phyloP scores from a whole-genome alignment of 1,140 invertebrate genomes.

The Heterodera schachtii region DNA sequence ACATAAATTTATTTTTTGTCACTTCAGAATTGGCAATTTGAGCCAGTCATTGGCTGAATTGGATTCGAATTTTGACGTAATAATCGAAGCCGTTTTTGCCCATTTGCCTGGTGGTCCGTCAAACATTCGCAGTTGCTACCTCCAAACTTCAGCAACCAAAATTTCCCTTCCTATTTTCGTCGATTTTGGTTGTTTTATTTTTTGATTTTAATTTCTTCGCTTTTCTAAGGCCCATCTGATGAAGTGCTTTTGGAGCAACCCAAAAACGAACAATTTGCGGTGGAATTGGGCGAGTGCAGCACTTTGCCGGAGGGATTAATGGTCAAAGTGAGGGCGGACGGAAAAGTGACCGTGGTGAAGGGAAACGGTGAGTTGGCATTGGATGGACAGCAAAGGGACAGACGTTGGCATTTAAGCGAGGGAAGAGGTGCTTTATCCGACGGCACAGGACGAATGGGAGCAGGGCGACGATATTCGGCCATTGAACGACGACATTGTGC shows the following conservation, averaged over 20 bases:
- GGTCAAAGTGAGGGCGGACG: slow-evolving; percentile 44
- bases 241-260: slow-evolving; percentile 33
- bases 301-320: slow-evolving; percentile 51
- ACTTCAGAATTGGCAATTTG: slow-evolving; percentile 48
- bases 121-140: slow-evolving; percentile 38
- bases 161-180: slow-evolving; percentile 45
- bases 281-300: slow-evolving; percentile 44
- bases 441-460: slow-evolving; percentile 19
- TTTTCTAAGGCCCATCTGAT: slow-evolving; percentile 38
- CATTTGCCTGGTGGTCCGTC: slow-evolving; percentile 42
- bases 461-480: slow-evolving; percentile 15
- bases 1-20: background rate
- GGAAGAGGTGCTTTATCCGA: slow-evolving; percentile 22
- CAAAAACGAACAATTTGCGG: slow-evolving; percentile 25
- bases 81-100: slow-evolving; percentile 29
- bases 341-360: slow-evolving; percentile 45
- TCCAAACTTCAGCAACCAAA: slow-evolving; percentile 21
- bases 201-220: background rate
- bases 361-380: slow-evolving; percentile 32
- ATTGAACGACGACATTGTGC: background rate
- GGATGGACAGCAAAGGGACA: background rate
- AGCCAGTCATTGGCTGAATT: slow-evolving; percentile 34
- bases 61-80: slow-evolving; percentile 29
- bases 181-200: slow-evolving; percentile 42
- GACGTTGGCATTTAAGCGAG: slow-evolving; percentile 11